These are phyloP conservation scores for Diplogasteroides magnus DNA, from an alignment of 1,140 invertebrate species.

Conservation along the genomic window DNA sequence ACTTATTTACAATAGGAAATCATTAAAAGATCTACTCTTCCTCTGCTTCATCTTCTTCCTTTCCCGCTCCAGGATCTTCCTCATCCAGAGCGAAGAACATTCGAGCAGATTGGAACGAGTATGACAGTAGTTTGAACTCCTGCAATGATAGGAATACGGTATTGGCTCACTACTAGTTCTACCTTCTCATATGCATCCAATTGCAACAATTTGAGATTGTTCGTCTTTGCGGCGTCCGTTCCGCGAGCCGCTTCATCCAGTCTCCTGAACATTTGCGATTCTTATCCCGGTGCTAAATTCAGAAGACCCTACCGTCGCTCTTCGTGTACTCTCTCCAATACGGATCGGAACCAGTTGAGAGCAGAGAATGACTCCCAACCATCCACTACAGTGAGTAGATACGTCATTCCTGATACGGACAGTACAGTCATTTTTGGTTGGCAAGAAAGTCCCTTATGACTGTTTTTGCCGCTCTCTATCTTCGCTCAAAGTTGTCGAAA, in stretches of 20 bases:
- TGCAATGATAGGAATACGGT: slow-evolving; percentile 44
- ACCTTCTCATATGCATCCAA: slow-evolving; percentile 72
- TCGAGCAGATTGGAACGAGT: slow-evolving; percentile 82
- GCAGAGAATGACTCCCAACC: slow-evolving; percentile 77
- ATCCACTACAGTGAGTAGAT: slow-evolving; percentile 66
- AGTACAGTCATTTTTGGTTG: slow-evolving; percentile 7
- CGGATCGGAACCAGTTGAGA: slow-evolving; percentile 89
- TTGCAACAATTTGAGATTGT: slow-evolving; percentile 81
- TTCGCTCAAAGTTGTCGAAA: no score
- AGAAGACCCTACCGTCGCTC: slow-evolving; percentile 58
- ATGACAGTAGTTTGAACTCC: slow-evolving; percentile 84
- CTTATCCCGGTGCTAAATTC: neutral
- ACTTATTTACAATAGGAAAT: neutral
- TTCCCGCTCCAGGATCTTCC: slow-evolving; percentile 14
- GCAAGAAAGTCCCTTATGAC: no score
- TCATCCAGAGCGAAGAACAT: slow-evolving; percentile 71
- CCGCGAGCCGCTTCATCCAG: slow-evolving; percentile 56
- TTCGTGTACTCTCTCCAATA: slow-evolving; percentile 68
- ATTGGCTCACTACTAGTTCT: slow-evolving; percentile 35
- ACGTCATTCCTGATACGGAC: slow-evolving; percentile 64
- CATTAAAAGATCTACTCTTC: no score
- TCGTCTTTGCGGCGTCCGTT: slow-evolving; percentile 57
- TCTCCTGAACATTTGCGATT: slow-evolving; percentile 48
- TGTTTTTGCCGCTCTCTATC: no score
- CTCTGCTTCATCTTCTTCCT: neutral